Evolutionary conservation across 2,797 vertebrate species (phyloP), one percentile per base, ranked within the genome.

Genomic region (Picus viridis): DNA sequence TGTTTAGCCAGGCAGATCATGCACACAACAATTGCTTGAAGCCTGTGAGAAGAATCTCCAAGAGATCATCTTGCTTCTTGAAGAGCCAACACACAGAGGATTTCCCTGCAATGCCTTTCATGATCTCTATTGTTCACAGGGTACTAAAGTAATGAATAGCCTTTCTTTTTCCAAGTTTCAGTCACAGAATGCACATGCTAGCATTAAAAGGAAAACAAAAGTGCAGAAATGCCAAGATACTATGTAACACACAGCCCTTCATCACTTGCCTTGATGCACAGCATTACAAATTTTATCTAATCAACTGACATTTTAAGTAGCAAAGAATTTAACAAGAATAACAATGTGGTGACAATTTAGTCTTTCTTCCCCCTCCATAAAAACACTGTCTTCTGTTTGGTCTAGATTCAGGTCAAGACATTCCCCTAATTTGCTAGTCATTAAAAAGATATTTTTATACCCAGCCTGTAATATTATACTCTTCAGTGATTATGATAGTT

Each of bases 401-500:
- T 98, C 97, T 98, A 95, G 93, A 98, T 97, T 97, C 97, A 97
- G 98, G 98, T 98, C 98, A 98, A 97, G 97, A 97, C 97, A 98
- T 98, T 98, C 97, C 96, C 97, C 98, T 98, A 98, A 98, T 98
- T 98, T 98, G 96, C 97, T 97, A 98, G 97, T 99, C 98, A 98
- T 99, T 99, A 98, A 97, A 97, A 97, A 98, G 97, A 97, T 98
- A 98, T 98, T 99, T 98, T 98, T 98, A 98, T 98, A 98, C 96
- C 96, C 97, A 97, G 96, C 82, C 95, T 96, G 98, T 98, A 99
- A 99, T 98, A 97, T 96, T 98, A 99, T 98, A 98, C 97, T 97
- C 87, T 97, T 97, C 97, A 96, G 97, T 98, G 98, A 98, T 98
- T 98, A 97, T 98, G 98, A 98, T 98, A 98, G 96, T 97, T 99